Percentiles rank a stretch among this genome's conserved stretches.
Conservation (phyloP, 1,140 invertebrate genomes). For the Bombus waltoni region DNA sequence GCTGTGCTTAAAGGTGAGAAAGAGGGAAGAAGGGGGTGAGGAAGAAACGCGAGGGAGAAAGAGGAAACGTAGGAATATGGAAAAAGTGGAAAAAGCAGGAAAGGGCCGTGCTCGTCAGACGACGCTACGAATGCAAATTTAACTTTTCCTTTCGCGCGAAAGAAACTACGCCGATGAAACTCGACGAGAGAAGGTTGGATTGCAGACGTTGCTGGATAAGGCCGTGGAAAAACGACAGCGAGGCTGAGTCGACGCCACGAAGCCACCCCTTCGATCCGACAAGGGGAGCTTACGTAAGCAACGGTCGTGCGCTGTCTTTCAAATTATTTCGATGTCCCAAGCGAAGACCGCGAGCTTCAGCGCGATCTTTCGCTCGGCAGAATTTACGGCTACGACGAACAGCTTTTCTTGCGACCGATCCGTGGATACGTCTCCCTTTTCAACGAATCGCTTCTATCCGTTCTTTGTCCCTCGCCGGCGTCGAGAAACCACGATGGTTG, state of each 20-base stretch:
- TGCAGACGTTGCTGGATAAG: slow-evolving; percentile 21
- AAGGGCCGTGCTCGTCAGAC: not conserved
- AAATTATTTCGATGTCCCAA: slow-evolving; percentile 57
- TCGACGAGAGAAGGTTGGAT: slow-evolving; percentile 5
- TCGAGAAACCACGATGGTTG: not conserved
- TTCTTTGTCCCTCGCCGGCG: not conserved
- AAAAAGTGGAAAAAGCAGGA: not conserved
- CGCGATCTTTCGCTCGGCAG: slow-evolving; percentile 27
- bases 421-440: slow-evolving; percentile 15
- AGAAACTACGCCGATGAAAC: slow-evolving; percentile 49
- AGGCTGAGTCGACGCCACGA: not conserved
- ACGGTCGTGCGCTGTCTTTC: slow-evolving; percentile 54
- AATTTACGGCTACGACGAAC: slow-evolving; percentile 51
- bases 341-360: slow-evolving; percentile 29
- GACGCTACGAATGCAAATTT: slow-evolving; percentile 61
- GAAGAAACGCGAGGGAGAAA: no score
- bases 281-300: slow-evolving; percentile 58
- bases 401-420: slow-evolving; percentile 25
- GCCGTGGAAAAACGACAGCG: not conserved
- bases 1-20: not conserved
- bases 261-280: slow-evolving; percentile 42
- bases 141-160: slow-evolving; percentile 59
- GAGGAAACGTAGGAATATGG: no score
- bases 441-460: not conserved
- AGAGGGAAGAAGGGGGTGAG: no score